Evolutionary conservation across 2,113 vertebrate genomes (phyloP).

Genomic region (Crotalus helleri): DNA sequence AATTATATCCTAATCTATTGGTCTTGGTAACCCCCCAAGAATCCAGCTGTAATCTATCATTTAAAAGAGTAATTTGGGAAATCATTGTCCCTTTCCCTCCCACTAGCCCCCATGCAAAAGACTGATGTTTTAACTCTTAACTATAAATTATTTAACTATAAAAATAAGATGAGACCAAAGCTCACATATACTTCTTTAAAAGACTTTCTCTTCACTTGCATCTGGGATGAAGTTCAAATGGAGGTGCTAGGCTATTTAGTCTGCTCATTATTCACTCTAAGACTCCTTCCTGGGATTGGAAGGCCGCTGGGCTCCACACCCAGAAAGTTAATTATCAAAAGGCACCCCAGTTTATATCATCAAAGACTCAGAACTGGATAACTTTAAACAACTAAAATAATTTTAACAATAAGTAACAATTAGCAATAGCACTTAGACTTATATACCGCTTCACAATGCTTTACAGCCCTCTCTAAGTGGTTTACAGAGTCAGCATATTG

Average conservation of each 20-base stretch:
- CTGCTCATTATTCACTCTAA: not conserved
- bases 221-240: constrained; percentile 44
- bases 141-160: constrained; percentile 63
- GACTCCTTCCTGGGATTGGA: not conserved
- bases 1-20: constrained; percentile 59
- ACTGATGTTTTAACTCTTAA: constrained; percentile 55
- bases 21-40: constrained; percentile 55
- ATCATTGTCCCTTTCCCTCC: constrained; percentile 46
- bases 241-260: constrained; percentile 23
- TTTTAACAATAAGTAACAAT: not conserved
- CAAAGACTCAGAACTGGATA: not conserved
- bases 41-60: constrained; percentile 64
- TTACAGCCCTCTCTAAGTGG: too few relatives aligned
- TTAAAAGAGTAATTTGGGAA: constrained; percentile 53
- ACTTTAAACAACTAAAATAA: not conserved
- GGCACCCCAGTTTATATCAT: not conserved
- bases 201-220: constrained; percentile 55
- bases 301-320: not conserved
- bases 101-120: constrained; percentile 44
- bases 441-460: too few relatives aligned
- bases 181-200: constrained; percentile 20
- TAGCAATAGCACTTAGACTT: too few relatives aligned
- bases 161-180: constrained; percentile 58
- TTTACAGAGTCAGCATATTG: too few relatives aligned
- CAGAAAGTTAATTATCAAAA: not conserved